Percentiles rank a stretch among this genome's conserved stretches.
These are phyloP conservation scores for Chaetodon auriga DNA, from an alignment of 2,113 vertebrate species.

Conservation along the genomic window DNA sequence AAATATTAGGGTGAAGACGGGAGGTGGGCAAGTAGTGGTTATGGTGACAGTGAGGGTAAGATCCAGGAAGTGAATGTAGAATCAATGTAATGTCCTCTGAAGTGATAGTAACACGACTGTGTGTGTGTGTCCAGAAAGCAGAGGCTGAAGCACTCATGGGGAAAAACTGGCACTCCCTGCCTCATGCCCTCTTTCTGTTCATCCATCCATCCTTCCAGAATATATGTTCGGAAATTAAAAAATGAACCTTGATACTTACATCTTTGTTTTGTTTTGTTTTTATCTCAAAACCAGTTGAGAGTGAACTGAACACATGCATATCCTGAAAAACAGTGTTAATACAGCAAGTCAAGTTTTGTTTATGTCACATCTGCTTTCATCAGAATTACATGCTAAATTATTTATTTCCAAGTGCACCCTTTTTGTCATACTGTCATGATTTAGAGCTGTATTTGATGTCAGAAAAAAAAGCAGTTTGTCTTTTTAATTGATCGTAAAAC, in stretches of 20 bases:
- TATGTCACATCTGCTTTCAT: slow-evolving; percentile 7
- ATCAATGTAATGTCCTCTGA: no score
- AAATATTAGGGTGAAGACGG: no score
- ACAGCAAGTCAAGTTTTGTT: background rate
- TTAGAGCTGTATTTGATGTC: background rate
- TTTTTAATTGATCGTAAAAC: background rate
- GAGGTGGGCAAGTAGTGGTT: no score
- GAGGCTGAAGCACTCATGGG: slow-evolving; percentile 43
- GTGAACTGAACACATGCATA: slow-evolving; percentile 4
- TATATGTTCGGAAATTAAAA: slow-evolving; percentile 13
- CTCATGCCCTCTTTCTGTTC: slow-evolving; percentile 10
- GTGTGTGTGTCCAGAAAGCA: slow-evolving; percentile 38
- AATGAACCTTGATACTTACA: background rate
- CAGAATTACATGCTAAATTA: slow-evolving; percentile 4
- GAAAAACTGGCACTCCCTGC: slow-evolving; percentile 35
- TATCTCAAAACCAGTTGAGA: background rate
- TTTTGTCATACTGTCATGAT: background rate
- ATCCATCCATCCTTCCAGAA: slow-evolving; percentile 25
- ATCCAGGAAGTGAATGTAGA: no score
- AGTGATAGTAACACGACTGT: background rate
- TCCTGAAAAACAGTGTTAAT: background rate
- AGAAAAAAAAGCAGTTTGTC: background rate
- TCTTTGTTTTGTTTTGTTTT: background rate
- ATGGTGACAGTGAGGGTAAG: no score
- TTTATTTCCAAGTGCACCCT: background rate